phyloP scores from a whole-genome alignment of 30 jellyfish, hydroid and myxozoan genomes.

The Nemopilema nomurai region DNA sequence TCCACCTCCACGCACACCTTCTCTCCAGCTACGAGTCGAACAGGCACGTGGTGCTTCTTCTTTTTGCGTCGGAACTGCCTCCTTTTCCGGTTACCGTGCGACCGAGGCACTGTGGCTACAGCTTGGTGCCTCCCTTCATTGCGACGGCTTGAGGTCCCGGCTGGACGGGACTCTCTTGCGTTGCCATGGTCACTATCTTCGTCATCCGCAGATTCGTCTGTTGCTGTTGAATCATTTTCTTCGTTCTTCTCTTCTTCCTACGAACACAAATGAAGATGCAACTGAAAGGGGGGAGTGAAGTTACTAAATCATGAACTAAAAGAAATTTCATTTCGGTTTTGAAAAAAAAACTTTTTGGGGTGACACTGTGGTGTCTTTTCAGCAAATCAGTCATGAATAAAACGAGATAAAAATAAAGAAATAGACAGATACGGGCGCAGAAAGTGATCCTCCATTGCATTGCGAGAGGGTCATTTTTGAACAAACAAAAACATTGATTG shows the following conservation, averaged over 20 bases:
- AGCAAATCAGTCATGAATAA: too few species aligned
- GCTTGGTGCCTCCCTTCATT: constrained; percentile 60
- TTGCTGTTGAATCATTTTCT: constrained; percentile 34
- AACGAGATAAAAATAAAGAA: too few species aligned
- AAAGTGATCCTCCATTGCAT: too few species aligned
- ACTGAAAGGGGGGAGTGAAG: neutral
- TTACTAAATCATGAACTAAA: too few species aligned
- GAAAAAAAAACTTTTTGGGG: too few species aligned
- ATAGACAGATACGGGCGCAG: too few species aligned
- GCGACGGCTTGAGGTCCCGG: constrained; percentile 40
- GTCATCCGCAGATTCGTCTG: constrained; percentile 74
- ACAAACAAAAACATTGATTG: too few species aligned
- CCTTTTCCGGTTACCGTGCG: constrained; percentile 73
- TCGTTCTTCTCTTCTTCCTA: constrained; percentile 31
- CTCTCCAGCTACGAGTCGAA: constrained; percentile 70
- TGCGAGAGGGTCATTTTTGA: too few species aligned
- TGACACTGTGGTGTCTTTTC: too few species aligned
- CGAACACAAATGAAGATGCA: neutral
- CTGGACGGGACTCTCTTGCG: constrained; percentile 48
- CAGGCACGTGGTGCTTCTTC: constrained; percentile 74
- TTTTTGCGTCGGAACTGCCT: constrained; percentile 62
- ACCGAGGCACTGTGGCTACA: constrained; percentile 48
- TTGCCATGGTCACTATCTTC: constrained; percentile 79
- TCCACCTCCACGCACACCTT: constrained; percentile 83
- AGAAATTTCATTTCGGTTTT: too few species aligned